phyloP scores from a whole-genome alignment of 1,140 invertebrate genomes.

The Octopus sinensis region DNA sequence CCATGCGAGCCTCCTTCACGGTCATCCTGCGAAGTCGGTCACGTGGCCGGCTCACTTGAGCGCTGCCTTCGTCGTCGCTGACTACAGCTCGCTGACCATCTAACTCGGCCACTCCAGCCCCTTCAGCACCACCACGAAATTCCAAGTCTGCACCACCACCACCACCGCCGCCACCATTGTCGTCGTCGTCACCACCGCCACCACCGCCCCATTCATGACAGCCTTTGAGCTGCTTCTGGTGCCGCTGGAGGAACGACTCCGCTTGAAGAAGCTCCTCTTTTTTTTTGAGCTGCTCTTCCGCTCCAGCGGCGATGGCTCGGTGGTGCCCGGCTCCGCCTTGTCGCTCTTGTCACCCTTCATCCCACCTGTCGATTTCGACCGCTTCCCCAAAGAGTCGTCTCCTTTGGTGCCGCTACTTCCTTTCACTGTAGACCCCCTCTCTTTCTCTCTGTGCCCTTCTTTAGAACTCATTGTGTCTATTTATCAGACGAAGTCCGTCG shows the following conservation, averaged over 20 bases:
- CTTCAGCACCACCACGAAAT: neutral
- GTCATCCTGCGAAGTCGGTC: conserved; percentile 10
- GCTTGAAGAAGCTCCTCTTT: neutral
- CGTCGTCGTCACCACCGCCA: too few species aligned
- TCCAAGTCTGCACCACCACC: neutral
- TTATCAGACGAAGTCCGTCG: neutral
- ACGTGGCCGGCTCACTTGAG: neutral
- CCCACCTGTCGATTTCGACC: neutral
- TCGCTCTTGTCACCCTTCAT: neutral
- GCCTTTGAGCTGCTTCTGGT: neutral
- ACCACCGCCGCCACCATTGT: neutral
- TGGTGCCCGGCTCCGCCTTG: neutral
- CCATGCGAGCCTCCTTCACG: neutral
- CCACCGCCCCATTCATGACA: neutral
- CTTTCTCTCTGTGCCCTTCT: too few species aligned
- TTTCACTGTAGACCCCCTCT: neutral
- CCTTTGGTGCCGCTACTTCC: neutral
- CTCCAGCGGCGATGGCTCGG: neutral
- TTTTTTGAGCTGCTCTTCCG: neutral
- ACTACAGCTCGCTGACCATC: neutral
- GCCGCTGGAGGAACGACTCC: neutral
- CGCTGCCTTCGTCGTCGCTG: neutral
- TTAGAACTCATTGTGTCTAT: neutral
- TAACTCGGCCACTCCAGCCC: neutral
- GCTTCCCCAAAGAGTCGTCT: neutral